Evolutionary conservation across 2,797 vertebrate species (phyloP), one percentile per base, ranked within the genome.

Genomic region (Remorina albescens): DNA sequence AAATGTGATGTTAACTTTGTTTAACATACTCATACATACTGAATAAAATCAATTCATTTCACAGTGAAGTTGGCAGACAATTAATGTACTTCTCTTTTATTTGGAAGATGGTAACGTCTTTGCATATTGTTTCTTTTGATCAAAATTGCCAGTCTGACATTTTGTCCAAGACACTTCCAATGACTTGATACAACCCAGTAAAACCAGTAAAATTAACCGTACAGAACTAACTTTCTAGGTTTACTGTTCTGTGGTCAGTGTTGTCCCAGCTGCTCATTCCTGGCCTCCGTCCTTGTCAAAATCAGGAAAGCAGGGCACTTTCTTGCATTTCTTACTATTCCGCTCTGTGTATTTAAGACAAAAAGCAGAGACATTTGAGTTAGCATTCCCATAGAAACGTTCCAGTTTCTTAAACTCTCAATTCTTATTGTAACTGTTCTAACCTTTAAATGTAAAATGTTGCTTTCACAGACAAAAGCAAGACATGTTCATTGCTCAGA

Each of bases 281-380:
- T 12, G 28, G 1, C 1, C 32, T 5, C 13, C n/a, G 41, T 21
- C 10, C 23, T 9, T 15, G 8, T 25, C 23, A 42, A 26, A 6
- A 34, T 5, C 1, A 18, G 4, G 30, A 0, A n/a, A 15, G n/a
- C 0, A 4, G 12, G 2, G 58, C 26, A 19, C 16, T 1, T 2
- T 6, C 0, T 6, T 36, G 25, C 37, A 44, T 46, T 8, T 57
- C 5, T 0, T 0, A 7, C 0, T 7, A 0, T 4, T 21, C 1
- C 0, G 0, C 6, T 0, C 67, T 86, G 49, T 49, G 23, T 41
- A 44, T 76, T 26, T 60, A 44, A 65, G 12, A 18, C 19, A 58
- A 9, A 70, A 23, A 37, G 21, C 28, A 42, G 6, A 30, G 11
- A 60, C 9, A 53, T 26, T 23, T 54, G 3, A 50, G 36, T 64